phyloP scores from a whole-genome alignment of 1,140 invertebrate genomes.

The Drosophila ficusphila region DNA sequence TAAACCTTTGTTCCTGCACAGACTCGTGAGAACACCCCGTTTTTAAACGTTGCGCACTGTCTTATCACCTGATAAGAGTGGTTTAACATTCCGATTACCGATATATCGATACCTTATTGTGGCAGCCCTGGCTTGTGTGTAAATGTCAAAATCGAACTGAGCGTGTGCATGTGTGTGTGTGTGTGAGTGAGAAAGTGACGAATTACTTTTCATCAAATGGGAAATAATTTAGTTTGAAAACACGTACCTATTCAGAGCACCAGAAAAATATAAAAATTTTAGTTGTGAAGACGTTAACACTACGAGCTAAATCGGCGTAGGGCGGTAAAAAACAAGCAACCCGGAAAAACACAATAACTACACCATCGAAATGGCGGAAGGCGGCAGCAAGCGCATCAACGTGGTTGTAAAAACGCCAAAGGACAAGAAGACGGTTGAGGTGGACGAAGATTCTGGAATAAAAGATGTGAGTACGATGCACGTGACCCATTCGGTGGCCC shows the following conservation, averaged over 20 bases:
- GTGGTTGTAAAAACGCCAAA: slow-evolving; percentile 98
- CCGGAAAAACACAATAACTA: slow-evolving; percentile 30
- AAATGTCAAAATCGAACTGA: slow-evolving; percentile 5
- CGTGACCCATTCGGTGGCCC: background rate
- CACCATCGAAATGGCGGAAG: slow-evolving; percentile 86
- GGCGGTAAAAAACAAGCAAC: background rate
- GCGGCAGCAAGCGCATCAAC: slow-evolving; percentile 89
- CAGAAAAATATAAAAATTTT: slow-evolving; percentile 26
- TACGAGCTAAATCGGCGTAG: slow-evolving; percentile 14
- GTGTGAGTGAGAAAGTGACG: slow-evolving; percentile 82
- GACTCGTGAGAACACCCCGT: too few species aligned
- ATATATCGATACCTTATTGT: slow-evolving; percentile 2
- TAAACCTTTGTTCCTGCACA: too few species aligned
- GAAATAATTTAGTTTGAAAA: slow-evolving; percentile 80
- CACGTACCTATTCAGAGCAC: slow-evolving; percentile 53
- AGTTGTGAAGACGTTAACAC: slow-evolving; percentile 30
- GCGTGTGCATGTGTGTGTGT: slow-evolving; percentile 37
- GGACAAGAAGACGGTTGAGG: slow-evolving; percentile 95
- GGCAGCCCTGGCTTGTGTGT: slow-evolving; percentile 21
- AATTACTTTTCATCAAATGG: slow-evolving; percentile 84
- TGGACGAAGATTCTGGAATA: slow-evolving; percentile 93
- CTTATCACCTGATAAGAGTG: too few species aligned
- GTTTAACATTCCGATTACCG: background rate
- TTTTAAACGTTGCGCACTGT: background rate
- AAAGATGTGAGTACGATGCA: slow-evolving; percentile 91